These are phyloP conservation scores for Drosophila sp. DNA, from an alignment of 1,140 invertebrate genomes.

Conservation along the genomic window DNA sequence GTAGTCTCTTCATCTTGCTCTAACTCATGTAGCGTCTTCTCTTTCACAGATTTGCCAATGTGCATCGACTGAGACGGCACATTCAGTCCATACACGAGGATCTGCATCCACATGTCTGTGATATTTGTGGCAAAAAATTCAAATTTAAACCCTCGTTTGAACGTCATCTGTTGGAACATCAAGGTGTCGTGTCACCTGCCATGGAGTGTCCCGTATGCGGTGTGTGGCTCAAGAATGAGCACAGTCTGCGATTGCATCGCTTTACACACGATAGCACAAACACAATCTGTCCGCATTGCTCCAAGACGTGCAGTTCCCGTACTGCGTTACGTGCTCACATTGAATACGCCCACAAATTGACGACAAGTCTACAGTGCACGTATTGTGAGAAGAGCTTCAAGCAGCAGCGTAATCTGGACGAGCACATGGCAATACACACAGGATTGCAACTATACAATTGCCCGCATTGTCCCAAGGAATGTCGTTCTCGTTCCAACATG, in stretches of 20 bases:
- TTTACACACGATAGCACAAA: slow-evolving; percentile 72
- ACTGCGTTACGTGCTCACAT: slow-evolving; percentile 72
- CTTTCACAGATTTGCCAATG: slow-evolving; percentile 61
- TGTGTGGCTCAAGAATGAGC: slow-evolving; percentile 77
- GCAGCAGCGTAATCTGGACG: slow-evolving; percentile 73
- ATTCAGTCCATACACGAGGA: slow-evolving; percentile 78
- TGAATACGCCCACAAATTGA: slow-evolving; percentile 73
- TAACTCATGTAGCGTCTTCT: slow-evolving; percentile 9
- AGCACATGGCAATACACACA: slow-evolving; percentile 84
- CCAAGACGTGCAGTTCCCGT: slow-evolving; percentile 64
- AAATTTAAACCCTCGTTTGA: slow-evolving; percentile 80
- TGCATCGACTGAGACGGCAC: slow-evolving; percentile 67
- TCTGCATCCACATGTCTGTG: slow-evolving; percentile 72
- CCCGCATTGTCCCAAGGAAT: slow-evolving; percentile 81
- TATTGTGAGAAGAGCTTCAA: slow-evolving; percentile 80
- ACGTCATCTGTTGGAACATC: slow-evolving; percentile 69
- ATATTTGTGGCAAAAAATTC: slow-evolving; percentile 79
- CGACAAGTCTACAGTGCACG: slow-evolving; percentile 71
- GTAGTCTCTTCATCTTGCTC: neutral
- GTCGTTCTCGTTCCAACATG: slow-evolving; percentile 82
- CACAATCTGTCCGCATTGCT: slow-evolving; percentile 66
- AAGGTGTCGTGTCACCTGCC: slow-evolving; percentile 69
- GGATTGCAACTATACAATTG: slow-evolving; percentile 81
- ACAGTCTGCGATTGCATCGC: slow-evolving; percentile 68
- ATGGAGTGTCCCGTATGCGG: slow-evolving; percentile 71